Evolutionary conservation across 2,888 invertebrate genomes (phyloP).

Genomic region (Oscheius sp.): DNA sequence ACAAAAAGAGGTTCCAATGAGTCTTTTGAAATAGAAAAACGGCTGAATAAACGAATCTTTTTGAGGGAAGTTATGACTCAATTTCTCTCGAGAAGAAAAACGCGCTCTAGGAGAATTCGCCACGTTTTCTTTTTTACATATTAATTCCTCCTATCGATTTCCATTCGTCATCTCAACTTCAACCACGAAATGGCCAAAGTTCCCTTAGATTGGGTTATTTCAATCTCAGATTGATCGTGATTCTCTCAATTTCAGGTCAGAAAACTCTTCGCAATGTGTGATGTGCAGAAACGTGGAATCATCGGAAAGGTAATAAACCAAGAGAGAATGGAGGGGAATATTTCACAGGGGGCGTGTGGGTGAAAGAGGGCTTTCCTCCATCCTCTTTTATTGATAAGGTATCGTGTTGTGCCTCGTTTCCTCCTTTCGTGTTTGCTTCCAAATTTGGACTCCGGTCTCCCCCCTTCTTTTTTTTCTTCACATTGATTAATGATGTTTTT

Average conservation of each 20-base stretch:
- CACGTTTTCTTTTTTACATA: not conserved
- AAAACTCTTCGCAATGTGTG: constrained; percentile 42
- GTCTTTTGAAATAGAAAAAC: not conserved
- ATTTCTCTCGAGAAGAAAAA: not conserved
- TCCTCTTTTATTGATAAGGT: too few species aligned
- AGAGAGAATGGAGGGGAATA: not conserved
- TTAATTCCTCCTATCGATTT: not conserved
- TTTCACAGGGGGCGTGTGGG: too few species aligned
- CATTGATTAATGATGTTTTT: not conserved
- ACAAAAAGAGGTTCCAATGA: not conserved
- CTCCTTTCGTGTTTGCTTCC: not conserved
- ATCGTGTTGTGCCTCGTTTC: not conserved
- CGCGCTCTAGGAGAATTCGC: not conserved
- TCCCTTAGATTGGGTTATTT: not conserved
- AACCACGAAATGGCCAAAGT: too few species aligned
- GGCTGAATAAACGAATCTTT: too few species aligned
- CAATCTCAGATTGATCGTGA: not conserved
- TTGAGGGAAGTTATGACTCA: too few species aligned
- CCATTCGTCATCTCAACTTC: too few species aligned
- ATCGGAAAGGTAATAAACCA: constrained; percentile 34
- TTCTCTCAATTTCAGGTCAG: constrained; percentile 31
- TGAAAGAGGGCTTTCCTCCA: too few species aligned
- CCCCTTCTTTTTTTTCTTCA: not conserved
- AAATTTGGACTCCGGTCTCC: not conserved
- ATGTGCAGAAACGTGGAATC: constrained; percentile 31